Evolutionary conservation across 2,113 vertebrate genomes (phyloP).

Genomic region (Lepus americanus): DNA sequence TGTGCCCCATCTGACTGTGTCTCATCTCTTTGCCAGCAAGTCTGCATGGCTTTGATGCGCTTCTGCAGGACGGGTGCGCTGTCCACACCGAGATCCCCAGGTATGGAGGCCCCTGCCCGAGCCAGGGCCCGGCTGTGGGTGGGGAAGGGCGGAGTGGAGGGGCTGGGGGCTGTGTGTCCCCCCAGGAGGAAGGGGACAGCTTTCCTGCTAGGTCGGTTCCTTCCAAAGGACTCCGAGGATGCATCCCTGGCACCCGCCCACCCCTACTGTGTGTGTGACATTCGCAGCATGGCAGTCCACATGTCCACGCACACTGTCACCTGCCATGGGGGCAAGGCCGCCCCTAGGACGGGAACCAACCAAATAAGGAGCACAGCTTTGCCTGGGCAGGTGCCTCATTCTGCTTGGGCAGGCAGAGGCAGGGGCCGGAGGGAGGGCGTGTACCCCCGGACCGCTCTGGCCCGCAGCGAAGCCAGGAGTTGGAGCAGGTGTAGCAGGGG

Average conservation of each 20-base stretch:
- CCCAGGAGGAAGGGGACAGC: too few species aligned
- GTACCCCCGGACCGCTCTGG: not conserved
- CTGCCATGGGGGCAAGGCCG: too few species aligned
- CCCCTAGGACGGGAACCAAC: too few species aligned
- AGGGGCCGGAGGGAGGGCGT: not conserved
- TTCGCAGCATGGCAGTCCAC: too few species aligned
- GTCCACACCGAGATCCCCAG: conserved; percentile 10
- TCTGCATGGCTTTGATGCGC: conserved; percentile 42
- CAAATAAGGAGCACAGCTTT: not conserved
- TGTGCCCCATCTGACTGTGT: conserved; percentile 14
- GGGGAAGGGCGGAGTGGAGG: too few species aligned
- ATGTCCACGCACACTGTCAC: too few species aligned
- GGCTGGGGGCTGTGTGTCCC: too few species aligned
- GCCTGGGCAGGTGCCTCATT: not conserved
- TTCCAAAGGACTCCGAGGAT: too few species aligned
- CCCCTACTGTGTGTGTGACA: too few species aligned
- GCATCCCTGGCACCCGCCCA: too few species aligned
- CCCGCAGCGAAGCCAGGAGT: not conserved
- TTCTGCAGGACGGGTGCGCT: not conserved
- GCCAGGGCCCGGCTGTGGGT: too few species aligned
- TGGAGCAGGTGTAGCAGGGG: rapidly evolving
- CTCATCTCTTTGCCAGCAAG: conserved; percentile 72
- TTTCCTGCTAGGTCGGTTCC: too few species aligned
- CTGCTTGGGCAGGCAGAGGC: not conserved
- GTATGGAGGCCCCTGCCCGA: conserved; percentile 16